Evolutionary conservation across 2,797 vertebrate genomes (phyloP), one percentile per base, ranked within the genome.

Genomic region (Rousettus madagascariensis): DNA sequence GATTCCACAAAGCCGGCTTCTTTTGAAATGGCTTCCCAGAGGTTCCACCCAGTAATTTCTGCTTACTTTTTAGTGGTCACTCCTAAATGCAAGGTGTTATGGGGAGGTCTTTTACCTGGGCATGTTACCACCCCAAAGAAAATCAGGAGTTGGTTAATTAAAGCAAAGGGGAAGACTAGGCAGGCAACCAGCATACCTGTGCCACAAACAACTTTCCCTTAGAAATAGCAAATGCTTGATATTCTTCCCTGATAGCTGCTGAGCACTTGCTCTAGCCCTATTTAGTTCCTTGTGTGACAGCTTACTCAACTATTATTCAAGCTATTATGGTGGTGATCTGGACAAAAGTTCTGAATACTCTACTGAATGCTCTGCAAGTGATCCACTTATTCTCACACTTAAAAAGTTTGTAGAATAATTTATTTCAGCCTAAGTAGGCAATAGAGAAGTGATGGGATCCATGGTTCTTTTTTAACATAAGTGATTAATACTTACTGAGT

Each of bases 341-440:
- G 33, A 82, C 49, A 49, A 69, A 61, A 86, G 41, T 13, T 33
- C 36, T 26, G 24, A 20, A 12, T 16, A 13, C 49, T 43, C 11
- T 78, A 30, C 1, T 63, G 63, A 94, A 63, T 86, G 74, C 43
- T 95, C 24, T 55, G 57, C 43, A 43, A 57, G 19, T 13, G 2
- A 20, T n/a, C 43, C 33, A 38, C 51, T 80, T 72, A 51, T 19
- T 87, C 33, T 84, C 43, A 69, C n/a, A 91, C 51, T 86, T 57
- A 8, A 53, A 71, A 46, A 8, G 10, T 28, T 28, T 93, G 15
- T 43, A 43, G 8, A 51, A 79, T 19, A 66, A 11, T 59, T 88
- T 86, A 94, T 82, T 90, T 77, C 38, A 91, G 43, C 59, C n/a
- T 86, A 91, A 93, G 28, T 26, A 66, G 72, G 63, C 26, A 53